Evolutionary conservation across 2,888 invertebrate genomes (phyloP), one percentile per base, ranked within the genome.

Genomic region (Yponomeuta plumbellus): DNA sequence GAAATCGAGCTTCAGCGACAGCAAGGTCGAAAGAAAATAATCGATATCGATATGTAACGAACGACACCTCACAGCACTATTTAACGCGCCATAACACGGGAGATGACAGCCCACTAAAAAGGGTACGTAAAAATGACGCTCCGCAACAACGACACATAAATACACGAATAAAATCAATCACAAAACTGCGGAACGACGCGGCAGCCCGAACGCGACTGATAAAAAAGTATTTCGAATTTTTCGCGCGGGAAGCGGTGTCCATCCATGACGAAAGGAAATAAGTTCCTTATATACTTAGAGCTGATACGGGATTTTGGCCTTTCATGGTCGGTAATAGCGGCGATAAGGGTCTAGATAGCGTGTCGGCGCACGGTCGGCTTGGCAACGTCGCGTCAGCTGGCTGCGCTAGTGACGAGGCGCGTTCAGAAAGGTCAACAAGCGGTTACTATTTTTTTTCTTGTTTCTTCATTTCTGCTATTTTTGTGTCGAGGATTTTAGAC

Each of bases 341-440:
- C 90, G 90, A 91, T 91, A 91, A 91, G 89, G 80, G 72, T 69
- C 74, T 75, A 83, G 81, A 79, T 80, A 77, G 44, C 74, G 76
- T 74, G 78, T 79, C 78, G 77, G 78, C 77, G 69, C 76, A 78
- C 73, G 70, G 75, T 73, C 78, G 79, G 80, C 73, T 75, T 77
- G 89, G 89, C 90, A 91, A 91, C 91, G 84, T 75, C 89, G 91
- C 88, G 88, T 90, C 91, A 91, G 89, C 91, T 87, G 90, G 86
- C 85, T 81, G 84, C 77, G 83, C 86, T 85, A 89, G 88, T 83
- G 84, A 81, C 83, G 83, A 84, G 83, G 80, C 80, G 81, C 83
- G 88, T 80, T 85, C 81, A 76, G 84, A 91, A 91, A 90, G 90
- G 90, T 91, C 90, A 91, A 85, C 86, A 61, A 62, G 63, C 66